Conservation (phyloP, 2,888 invertebrate genomes). For the Agonopterix alstromeriana region DNA sequence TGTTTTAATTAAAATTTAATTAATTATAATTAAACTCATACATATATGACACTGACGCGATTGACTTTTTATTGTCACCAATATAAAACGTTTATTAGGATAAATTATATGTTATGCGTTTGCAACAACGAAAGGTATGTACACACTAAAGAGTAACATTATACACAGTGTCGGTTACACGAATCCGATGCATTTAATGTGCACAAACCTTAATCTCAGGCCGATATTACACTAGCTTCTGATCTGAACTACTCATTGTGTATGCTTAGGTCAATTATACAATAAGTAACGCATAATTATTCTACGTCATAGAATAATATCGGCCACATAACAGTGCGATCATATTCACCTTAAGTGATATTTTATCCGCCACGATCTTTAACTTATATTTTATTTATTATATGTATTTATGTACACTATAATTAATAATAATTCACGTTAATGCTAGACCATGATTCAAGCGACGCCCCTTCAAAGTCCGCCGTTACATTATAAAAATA, state of each 20-base stretch:
- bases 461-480: slow-evolving; percentile 26
- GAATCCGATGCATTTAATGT: slow-evolving; percentile 25
- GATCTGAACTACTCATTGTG: too few relatives aligned
- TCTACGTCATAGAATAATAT: slow-evolving; percentile 21
- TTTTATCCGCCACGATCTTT: slow-evolving; percentile 25
- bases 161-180: slow-evolving; percentile 16
- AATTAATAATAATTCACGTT: slow-evolving; percentile 28
- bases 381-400: slow-evolving; percentile 26
- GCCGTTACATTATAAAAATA: slow-evolving; percentile 38
- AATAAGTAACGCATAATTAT: too few relatives aligned
- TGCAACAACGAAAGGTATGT: slow-evolving; percentile 25
- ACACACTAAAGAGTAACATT: slow-evolving; percentile 29
- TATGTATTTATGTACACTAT: slow-evolving; percentile 41
- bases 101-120: slow-evolving; percentile 7
- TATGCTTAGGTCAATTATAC: too few relatives aligned
- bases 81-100: slow-evolving; percentile 16
- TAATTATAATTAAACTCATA: slow-evolving; percentile 15
- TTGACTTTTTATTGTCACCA: slow-evolving; percentile 52
- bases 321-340: slow-evolving; percentile 27
- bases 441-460: slow-evolving; percentile 36
- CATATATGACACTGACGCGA: slow-evolving; percentile 49
- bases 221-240: slow-evolving; percentile 22
- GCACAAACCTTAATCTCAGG: slow-evolving; percentile 31
- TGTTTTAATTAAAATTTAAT: slow-evolving; percentile 19
- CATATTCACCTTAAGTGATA: slow-evolving; percentile 33